Base-by-base conservation (phyloP, 2,113 vertebrate species). In the Cairina moschata region DNA sequence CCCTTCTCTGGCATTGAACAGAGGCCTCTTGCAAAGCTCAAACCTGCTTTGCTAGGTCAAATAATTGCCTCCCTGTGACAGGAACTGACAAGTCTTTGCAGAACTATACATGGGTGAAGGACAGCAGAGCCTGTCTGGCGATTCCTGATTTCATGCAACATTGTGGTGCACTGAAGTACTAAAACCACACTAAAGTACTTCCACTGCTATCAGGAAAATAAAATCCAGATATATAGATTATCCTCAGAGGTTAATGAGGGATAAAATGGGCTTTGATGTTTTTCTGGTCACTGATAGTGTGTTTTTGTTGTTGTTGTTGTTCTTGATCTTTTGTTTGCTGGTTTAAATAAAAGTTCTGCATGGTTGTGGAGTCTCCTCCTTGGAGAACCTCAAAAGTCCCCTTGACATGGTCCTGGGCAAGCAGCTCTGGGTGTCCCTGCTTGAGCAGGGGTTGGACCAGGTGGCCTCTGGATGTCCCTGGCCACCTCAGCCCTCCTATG, bases 141-240 rank as follows among this genome's bases (percentile, higher is more conserved):
- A 62, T 60, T 75, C 36, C 42, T 28, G 10, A 58, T 73, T 85
- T 75, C 48, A 8, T 0, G 0, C 0, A 1, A 15, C 8, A 56
- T 86, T 59, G 46, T n/a, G 17, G 17, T 31, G 8, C 25, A 46
- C 17, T 46, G 18, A 20, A 46, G 44, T 20, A 46, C 38, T 79
- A 76, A 60, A 38, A 46, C 46, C 22, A 58, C 11, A 14, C 8
- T 52, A 9, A 86, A 65, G 7, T 48, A 54, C 42, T 90, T 73
- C 13, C 36, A 8, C 3, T 12, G 22, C 20, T 13, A 26, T 3
- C 28, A 44, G 4, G 63, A 40, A 71, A 71, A 74, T 17, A 54
- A 74, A 71, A 32, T 25, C n/a, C 77, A 62, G 50, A 7, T 54
- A 7, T 54, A 34, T 4, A 42, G 42, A 17, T 86, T 22, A 32